Evolutionary conservation across 2,113 vertebrate genomes (phyloP), one percentile per base, ranked within the genome.

Genomic region (Carassius auratus): DNA sequence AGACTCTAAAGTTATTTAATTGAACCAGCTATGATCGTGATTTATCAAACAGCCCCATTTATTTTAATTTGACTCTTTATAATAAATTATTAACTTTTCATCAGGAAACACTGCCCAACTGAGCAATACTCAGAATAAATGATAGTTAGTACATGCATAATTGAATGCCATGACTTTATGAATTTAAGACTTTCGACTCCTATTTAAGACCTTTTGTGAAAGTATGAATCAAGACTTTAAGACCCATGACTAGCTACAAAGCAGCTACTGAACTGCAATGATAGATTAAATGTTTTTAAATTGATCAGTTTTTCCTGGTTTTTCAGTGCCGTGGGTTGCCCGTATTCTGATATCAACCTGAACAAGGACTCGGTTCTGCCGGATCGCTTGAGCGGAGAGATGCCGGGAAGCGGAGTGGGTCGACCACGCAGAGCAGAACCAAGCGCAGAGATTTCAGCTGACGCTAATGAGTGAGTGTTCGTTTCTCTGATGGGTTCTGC

Each of bases 321-420:
- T 74, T 93, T 77, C 83, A 96, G 96, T 90, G 94, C 94, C 64
- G 89, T 95, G 89, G 96, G 90, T 87, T 97, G 96, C 88, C 96
- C 96, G 0, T 97, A 97, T 88, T 97, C 96, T 5, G 95, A 97
- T 87, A 91, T 96, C 89, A 97, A 97, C 90, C 88, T 97, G 89
- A 95, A 94, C 91, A 96, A 94, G 90, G 96, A 96, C 66, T 94
- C 91, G 14, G 93, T 95, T 88, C 92, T 96, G 57, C 95, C 96
- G 8, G 96, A 97, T 79, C 95, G 96, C 15, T 85, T 97, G 87
- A 96, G 95, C 3, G 95, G 94, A 57, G 96, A 96, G 91, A 94
- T 95, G 91, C 93, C 94, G 68, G 90, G 92, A 5, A 88, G 92
- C 57, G 92, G 90, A 26, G 88, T 93, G 86, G 91, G 93, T 76